These are phyloP conservation scores for Dynastes grantii DNA, from an alignment of 2,888 invertebrate genomes.

Conservation along the genomic window DNA sequence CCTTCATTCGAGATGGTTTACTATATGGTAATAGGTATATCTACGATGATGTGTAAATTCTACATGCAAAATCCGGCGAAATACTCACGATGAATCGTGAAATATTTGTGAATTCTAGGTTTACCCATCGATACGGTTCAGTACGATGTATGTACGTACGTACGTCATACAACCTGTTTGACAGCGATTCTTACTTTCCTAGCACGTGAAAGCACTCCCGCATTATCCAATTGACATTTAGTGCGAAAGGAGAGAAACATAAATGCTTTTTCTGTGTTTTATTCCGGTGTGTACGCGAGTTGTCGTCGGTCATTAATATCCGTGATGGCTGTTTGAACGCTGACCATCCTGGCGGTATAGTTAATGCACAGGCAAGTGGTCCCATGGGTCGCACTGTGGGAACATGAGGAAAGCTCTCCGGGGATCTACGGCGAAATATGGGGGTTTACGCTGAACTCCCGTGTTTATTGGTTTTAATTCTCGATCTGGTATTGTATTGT, in stretches of 20 bases:
- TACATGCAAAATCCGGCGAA: background rate
- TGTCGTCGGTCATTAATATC: conserved; percentile 58
- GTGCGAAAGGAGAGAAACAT: conserved; percentile 37
- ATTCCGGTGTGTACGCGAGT: conserved; percentile 55
- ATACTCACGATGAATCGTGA: background rate
- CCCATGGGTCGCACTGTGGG: conserved; percentile 65
- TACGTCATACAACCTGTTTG: background rate
- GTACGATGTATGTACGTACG: background rate
- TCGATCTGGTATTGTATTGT: conserved; percentile 2
- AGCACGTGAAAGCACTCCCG: conserved; percentile 13
- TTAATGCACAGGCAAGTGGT: conserved; percentile 67
- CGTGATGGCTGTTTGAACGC: conserved; percentile 62
- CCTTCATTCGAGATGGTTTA: conserved; percentile 26
- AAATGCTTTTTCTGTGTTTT: conserved; percentile 54
- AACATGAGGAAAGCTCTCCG: conserved; percentile 62
- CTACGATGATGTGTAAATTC: background rate
- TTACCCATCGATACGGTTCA: background rate
- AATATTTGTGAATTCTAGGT: background rate
- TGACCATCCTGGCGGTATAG: conserved; percentile 64
- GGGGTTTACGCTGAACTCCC: conserved; percentile 15
- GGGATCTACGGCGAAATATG: conserved; percentile 55
- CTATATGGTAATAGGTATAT: conserved; percentile 35
- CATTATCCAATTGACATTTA: conserved; percentile 29
- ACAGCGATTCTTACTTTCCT: background rate
- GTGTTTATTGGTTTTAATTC: conserved; percentile 43